Conservation (phyloP, 2,113 vertebrate genomes). For the Tychaedon coryphoeus region DNA sequence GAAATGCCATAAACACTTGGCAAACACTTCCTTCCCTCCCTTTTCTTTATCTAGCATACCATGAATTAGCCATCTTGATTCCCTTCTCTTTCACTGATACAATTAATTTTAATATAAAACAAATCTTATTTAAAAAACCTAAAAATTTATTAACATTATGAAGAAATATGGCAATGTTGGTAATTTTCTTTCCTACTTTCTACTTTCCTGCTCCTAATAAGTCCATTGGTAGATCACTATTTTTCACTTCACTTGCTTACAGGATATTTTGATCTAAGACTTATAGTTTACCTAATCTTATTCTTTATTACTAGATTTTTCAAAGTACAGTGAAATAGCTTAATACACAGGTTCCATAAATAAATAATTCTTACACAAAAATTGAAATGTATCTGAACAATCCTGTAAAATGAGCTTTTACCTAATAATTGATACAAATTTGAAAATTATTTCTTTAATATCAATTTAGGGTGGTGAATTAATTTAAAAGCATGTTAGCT, state of each 20-base stretch:
- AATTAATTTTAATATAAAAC: neutral
- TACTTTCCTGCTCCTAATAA: neutral
- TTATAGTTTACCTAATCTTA: neutral
- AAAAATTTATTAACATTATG: neutral
- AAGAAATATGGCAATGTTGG: neutral
- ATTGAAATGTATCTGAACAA: neutral
- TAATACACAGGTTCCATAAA: neutral
- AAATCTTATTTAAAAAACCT: neutral
- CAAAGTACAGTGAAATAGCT: neutral
- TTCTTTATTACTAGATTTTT: neutral
- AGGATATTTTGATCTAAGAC: neutral
- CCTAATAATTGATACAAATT: neutral
- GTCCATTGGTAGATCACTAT: neutral
- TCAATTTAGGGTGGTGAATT: neutral
- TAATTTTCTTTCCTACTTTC: neutral
- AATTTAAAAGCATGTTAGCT: neutral
- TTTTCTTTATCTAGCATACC: neutral
- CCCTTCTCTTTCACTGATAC: neutral
- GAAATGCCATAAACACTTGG: neutral
- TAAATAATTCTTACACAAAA: neutral
- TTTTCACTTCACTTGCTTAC: neutral
- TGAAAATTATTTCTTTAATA: neutral
- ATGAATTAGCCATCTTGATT: neutral
- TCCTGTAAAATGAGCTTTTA: neutral
- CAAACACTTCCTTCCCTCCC: neutral